Evolutionary conservation across 2,888 invertebrate species (phyloP).

Genomic region (Tenodera sinensis): DNA sequence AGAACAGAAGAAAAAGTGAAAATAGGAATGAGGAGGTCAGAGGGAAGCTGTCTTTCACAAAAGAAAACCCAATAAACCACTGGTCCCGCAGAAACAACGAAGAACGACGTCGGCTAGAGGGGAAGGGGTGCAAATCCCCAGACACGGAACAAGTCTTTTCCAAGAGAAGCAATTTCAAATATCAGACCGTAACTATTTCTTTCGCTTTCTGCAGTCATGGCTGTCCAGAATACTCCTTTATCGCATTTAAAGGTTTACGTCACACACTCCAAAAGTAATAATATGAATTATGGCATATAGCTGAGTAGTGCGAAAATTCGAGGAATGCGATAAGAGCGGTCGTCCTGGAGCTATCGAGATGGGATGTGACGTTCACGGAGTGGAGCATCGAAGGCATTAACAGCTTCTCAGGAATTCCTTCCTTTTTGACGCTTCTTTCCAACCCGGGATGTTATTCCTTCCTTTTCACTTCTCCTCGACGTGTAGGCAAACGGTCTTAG

Average conservation of each 20-base stretch:
- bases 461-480: not conserved
- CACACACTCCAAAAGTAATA: not conserved
- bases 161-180: not conserved
- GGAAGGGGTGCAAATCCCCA: not conserved
- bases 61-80: not conserved
- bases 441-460: not conserved
- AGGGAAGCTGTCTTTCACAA: not conserved
- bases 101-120: not conserved
- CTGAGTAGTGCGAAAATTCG: not conserved
- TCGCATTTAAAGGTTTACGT: not conserved
- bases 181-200: not conserved
- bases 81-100: not conserved
- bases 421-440: not conserved
- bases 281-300: not conserved
- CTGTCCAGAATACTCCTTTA: not conserved
- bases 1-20: not conserved
- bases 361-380: not conserved
- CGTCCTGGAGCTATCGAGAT: not conserved
- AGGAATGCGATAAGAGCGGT: not conserved
- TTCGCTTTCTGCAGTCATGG: not conserved
- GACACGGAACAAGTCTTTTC: not conserved
- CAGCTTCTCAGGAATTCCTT: not conserved
- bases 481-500: not conserved
- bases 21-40: not conserved
- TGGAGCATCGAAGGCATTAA: not conserved